A percentile compares a stretch with the other conserved stretches of the same genome.
Evolutionary conservation across 1,140 invertebrate species (phyloP).

Genomic region (Sinonovacula constricta): DNA sequence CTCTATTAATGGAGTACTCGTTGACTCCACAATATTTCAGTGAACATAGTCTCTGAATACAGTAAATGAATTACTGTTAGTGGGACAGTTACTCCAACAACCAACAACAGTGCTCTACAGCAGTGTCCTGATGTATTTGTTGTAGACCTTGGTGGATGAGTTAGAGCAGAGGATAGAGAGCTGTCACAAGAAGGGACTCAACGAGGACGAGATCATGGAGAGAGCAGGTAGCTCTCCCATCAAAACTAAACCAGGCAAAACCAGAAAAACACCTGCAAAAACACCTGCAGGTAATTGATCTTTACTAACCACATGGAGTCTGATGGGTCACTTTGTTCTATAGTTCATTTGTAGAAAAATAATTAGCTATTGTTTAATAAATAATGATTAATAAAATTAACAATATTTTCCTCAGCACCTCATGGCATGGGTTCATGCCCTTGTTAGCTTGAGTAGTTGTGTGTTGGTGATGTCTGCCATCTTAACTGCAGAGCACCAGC

Average conservation of each 20-base stretch:
- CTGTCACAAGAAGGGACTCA: slow-evolving; percentile 77
- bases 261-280: slow-evolving; percentile 52
- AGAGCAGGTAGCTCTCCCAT: slow-evolving; percentile 64
- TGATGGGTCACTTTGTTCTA: background rate
- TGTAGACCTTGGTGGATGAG: slow-evolving; percentile 75
- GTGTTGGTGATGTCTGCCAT: too few relatives aligned
- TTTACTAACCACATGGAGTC: background rate
- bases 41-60: too few relatives aligned
- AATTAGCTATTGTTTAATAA: background rate
- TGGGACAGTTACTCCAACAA: too few relatives aligned
- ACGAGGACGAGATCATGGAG: slow-evolving; percentile 74
- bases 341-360: background rate
- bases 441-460: too few relatives aligned
- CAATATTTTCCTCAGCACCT: too few relatives aligned
- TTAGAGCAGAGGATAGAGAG: slow-evolving; percentile 77
- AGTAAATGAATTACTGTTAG: too few relatives aligned
- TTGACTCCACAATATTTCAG: too few relatives aligned
- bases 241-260: slow-evolving; percentile 53
- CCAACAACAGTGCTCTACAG: too few relatives aligned
- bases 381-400: background rate
- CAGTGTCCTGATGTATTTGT: slow-evolving; percentile 21
- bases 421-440: too few relatives aligned
- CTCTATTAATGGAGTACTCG: too few relatives aligned
- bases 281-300: slow-evolving; percentile 51
- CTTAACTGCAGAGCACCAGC: too few relatives aligned